phyloP scores from a whole-genome alignment of 2,888 invertebrate species.

The Blera fallax region DNA sequence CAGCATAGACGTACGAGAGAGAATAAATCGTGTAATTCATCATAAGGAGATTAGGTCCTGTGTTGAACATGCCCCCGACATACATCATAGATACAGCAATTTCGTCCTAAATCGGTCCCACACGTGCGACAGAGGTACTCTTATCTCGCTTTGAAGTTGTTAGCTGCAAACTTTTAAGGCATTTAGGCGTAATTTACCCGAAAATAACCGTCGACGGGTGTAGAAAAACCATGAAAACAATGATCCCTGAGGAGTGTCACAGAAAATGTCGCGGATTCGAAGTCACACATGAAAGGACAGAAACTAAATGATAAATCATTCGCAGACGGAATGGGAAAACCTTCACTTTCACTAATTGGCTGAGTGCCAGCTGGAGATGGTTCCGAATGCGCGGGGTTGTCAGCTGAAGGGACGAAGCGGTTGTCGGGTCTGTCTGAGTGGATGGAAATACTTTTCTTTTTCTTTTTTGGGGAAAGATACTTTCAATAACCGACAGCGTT shows the following conservation, averaged over 20 bases:
- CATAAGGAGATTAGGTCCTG: conserved; percentile 5
- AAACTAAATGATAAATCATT: background rate
- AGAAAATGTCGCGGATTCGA: background rate
- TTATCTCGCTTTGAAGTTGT: background rate
- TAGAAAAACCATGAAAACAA: too few relatives aligned
- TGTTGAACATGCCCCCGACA: background rate
- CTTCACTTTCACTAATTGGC: background rate
- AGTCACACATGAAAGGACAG: background rate
- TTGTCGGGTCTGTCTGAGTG: background rate
- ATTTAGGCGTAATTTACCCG: background rate
- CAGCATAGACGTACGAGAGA: background rate
- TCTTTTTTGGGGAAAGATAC: too few relatives aligned
- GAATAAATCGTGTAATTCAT: conserved; percentile 9
- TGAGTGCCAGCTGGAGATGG: background rate
- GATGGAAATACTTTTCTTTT: background rate
- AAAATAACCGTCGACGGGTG: background rate
- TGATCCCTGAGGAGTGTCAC: too few relatives aligned
- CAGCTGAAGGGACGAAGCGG: background rate
- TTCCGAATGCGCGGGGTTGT: background rate
- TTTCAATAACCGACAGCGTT: too few relatives aligned
- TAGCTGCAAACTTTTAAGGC: background rate
- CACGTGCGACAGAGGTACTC: background rate
- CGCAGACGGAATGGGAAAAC: background rate
- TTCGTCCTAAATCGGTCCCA: background rate
- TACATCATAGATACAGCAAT: background rate